These are phyloP conservation scores for Drosophila elegans DNA, from an alignment of 1,140 invertebrate species.

Conservation along the genomic window DNA sequence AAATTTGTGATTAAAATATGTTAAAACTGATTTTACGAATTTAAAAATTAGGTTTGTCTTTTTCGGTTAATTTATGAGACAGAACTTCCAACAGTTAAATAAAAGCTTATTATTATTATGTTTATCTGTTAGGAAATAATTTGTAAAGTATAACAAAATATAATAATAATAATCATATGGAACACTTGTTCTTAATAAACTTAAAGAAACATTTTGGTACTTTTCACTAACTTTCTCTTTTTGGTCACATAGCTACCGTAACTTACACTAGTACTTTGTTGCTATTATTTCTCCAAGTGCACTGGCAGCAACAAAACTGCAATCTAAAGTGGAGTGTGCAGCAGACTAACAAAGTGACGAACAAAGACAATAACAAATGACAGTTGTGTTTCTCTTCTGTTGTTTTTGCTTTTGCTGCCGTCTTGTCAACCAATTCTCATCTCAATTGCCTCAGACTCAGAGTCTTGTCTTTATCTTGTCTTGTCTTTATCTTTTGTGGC, in stretches of 20 bases:
- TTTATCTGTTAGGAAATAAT: too few species aligned
- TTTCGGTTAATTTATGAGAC: too few species aligned
- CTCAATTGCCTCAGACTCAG: constrained; percentile 39
- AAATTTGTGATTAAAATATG: too few species aligned
- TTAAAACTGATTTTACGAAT: neutral
- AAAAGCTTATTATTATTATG: too few species aligned
- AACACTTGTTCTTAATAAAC: neutral
- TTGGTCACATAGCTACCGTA: too few species aligned
- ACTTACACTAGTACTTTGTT: neutral
- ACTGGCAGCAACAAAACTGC: constrained; percentile 8
- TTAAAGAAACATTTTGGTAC: neutral
- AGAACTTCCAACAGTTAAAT: too few species aligned
- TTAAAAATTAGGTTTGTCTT: neutral
- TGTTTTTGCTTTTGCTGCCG: constrained; percentile 9
- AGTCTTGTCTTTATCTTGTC: constrained; percentile 30
- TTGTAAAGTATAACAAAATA: too few species aligned
- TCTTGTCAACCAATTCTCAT: constrained; percentile 53
- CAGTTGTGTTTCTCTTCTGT: constrained; percentile 46
- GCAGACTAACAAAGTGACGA: constrained; percentile 30
- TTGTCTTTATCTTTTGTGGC: constrained; percentile 25
- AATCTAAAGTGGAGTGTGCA: constrained; percentile 29
- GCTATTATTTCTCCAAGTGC: constrained; percentile 6
- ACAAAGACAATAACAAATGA: constrained; percentile 71
- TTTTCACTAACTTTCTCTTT: too few species aligned
- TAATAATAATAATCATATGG: too few species aligned